These are phyloP conservation scores for Emmelina monodactyla DNA, from an alignment of 2,888 invertebrate genomes.

Conservation along the genomic window DNA sequence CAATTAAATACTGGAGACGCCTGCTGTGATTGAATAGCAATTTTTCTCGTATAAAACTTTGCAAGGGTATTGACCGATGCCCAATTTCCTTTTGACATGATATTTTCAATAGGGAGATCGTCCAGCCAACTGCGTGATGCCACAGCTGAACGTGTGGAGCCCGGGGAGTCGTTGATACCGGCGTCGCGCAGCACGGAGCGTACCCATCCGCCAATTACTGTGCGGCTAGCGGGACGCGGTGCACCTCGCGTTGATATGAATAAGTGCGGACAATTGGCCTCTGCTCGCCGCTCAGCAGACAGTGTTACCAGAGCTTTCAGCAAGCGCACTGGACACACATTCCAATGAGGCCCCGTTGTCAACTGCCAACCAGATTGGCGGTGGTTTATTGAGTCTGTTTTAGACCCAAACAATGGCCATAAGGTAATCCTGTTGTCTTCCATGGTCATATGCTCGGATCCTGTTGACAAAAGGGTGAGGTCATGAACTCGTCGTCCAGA, in stretches of 20 bases:
- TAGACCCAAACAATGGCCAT: constrained; percentile 2
- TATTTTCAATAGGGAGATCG: constrained; percentile 2
- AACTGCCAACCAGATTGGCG: constrained; percentile 3
- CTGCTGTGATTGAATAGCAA: too few relatives aligned
- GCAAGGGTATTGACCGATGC: constrained; percentile 4
- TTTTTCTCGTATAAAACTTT: too few relatives aligned
- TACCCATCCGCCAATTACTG: constrained; percentile 2
- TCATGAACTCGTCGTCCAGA: background rate
- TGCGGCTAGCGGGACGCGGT: too few relatives aligned
- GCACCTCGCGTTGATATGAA: too few relatives aligned
- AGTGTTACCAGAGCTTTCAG: too few relatives aligned
- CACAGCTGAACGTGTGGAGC: constrained; percentile 6
- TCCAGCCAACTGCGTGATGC: constrained; percentile 8
- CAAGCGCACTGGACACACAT: constrained; percentile 1
- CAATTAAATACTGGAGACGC: too few relatives aligned
- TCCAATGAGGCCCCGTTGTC: background rate
- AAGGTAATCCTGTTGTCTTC: background rate
- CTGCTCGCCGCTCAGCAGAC: too few relatives aligned
- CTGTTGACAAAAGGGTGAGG: too few relatives aligned
- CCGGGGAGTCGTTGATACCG: constrained; percentile 5
- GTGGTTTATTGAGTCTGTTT: constrained; percentile 3
- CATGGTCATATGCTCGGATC: too few relatives aligned
- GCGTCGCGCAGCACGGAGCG: constrained; percentile 4
- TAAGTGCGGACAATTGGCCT: background rate
- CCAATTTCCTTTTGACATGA: constrained; percentile 8